phyloP scores from a whole-genome alignment of 2,888 invertebrate genomes.

The Idaea aversata region DNA sequence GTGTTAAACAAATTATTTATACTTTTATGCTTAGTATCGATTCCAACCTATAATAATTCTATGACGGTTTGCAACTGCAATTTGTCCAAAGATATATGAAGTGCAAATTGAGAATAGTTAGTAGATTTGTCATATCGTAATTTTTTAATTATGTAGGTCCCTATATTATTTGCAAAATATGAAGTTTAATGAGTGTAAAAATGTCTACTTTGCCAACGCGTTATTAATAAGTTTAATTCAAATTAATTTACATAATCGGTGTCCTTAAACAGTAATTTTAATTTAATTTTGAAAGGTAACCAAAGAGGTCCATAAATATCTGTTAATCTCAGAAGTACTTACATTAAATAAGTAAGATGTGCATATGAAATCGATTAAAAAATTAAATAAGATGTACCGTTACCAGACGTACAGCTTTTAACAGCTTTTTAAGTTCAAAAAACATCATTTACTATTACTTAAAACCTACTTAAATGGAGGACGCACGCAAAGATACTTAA shows the following conservation, averaged over 20 bases:
- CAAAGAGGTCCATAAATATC: not conserved
- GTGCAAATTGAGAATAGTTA: too few species aligned
- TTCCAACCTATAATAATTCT: too few species aligned
- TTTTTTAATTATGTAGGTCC: not conserved
- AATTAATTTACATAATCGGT: not conserved
- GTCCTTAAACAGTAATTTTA: not conserved
- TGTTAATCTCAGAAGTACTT: not conserved
- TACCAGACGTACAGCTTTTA: not conserved
- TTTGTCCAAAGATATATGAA: too few species aligned
- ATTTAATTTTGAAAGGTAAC: not conserved
- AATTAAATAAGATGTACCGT: not conserved
- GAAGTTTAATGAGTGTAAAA: not conserved
- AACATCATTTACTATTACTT: not conserved
- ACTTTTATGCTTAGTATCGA: too few species aligned
- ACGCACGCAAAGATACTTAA: not conserved
- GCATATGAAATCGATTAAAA: not conserved
- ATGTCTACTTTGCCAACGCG: not conserved
- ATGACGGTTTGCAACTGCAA: too few species aligned
- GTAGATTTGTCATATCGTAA: not conserved
- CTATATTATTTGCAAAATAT: not conserved
- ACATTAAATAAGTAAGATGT: not conserved
- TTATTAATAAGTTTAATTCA: not conserved
- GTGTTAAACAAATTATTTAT: too few species aligned
- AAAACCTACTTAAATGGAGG: not conserved
- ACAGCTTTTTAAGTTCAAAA: not conserved